Base-by-base conservation (phyloP, 2,797 vertebrate genomes). In the Falco naumanni region DNA sequence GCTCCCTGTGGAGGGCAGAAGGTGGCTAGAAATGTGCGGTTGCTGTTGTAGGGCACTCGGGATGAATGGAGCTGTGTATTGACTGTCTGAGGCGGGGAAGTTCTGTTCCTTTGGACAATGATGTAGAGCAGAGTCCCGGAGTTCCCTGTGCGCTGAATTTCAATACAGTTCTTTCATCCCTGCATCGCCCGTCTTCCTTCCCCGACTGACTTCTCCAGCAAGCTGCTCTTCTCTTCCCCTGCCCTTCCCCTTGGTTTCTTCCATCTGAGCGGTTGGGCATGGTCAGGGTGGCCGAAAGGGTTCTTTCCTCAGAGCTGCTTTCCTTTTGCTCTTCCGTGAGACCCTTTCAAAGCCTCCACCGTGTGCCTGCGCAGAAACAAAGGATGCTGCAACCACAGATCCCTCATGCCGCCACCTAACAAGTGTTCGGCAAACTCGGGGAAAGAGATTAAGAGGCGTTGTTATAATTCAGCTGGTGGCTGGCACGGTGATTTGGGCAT, bases 401-500 rank as follows among this genome's bases (percentile, higher is more conserved):
- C 79, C 78, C 70, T 45, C 2, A 5, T 29, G 81, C 39, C 75
- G 10, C n/a, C 63, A 53, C 65, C 75, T 2, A 14, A 11, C 82
- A 29, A 56, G 6, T 7, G 70, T 41, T 85, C 63, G 14, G 82
- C 90, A 24, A 33, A 66, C 18, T 81, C 37, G 0, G 82, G 22
- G 28, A 59, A 20, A 3, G 79, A 29, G 93, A 89, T 51, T 8
- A 47, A 76, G 79, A 70, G 68, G 92, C 56, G 11, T 70, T 64
- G 24, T 93, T 54, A 57, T 47, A 43, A 5, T 15, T 48, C 28
- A 3, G 25, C 22, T 16, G 5, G 66, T 45, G 89, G 70, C 90
- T 84, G 82, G 75, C 11, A 13, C 59, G 63, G 93, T 94, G 65
- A 85, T 90, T 61, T 89, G 59, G 68, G 89, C 61, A 10, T 57